Base-by-base conservation (phyloP, 2,797 vertebrate genomes). In the Enoplosus armatus region DNA sequence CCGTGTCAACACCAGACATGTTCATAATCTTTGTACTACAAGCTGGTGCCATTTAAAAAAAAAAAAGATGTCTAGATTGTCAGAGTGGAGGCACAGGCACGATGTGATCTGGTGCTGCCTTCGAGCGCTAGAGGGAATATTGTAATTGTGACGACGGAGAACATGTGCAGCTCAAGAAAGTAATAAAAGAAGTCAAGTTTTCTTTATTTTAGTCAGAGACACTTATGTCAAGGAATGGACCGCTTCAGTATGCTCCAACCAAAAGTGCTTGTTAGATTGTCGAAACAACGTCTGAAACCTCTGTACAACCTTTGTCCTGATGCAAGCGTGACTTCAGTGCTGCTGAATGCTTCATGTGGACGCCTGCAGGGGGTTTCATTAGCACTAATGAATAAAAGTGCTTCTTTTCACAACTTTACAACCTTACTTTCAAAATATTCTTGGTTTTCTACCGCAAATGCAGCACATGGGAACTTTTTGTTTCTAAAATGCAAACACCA, bases 1-100 rank as follows among this genome's bases (percentile, higher is more conserved):
- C 54, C 12, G 1, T 59, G 66, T 82, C 80, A 60, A 68, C 45
- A 54, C 22, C 51, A 76, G 69, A 72, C 59, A 72, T 78, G 59
- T 48, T 84, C 2, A 35, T 79, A 69, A 85, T 79, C 47, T 62
- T 50, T 75, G 45, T 33, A 53, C 45, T 16, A 76, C 55, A 70
- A 55, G 31, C 33, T 37, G 56, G 31, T 56, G 54, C 45, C 39
- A 27, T 24, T 62, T 35, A n/a, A n/a, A n/a, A n/a, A n/a, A n/a
- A n/a, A n/a, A n/a, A 3, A 58, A 55, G 26, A 53, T 26, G 33
- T 70, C 29, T 65, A 8, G 33, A 47, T 63, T 73, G 51, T 64
- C 15, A 16, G 43, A 43, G 39, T 24, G 11, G 39, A 64, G 26
- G 18, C 16, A 39, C 29, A 51, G 2, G 8, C 58, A 27, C 33